A percentile compares a stretch with the other conserved stretches of the same genome.
Evolutionary conservation across 2,113 vertebrate genomes (phyloP).

Genomic region (Heptranchias perlo): DNA sequence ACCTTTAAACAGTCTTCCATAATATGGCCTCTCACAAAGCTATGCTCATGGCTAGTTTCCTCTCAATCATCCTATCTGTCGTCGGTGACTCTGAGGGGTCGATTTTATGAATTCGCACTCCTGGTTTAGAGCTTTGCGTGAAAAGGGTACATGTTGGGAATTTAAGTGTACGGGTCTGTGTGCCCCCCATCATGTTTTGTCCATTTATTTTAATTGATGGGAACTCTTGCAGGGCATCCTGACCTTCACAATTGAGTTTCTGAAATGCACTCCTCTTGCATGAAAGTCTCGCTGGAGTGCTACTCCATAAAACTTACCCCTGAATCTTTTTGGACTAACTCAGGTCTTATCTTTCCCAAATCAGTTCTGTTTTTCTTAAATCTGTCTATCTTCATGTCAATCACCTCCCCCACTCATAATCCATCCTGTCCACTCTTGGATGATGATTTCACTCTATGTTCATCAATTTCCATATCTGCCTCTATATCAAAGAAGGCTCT

Average conservation of each 20-base stretch:
- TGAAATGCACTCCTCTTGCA: not conserved
- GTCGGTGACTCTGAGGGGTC: not conserved
- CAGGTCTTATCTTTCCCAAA: not conserved
- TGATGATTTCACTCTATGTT: too few species aligned
- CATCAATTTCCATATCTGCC: too few species aligned
- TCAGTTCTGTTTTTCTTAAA: not conserved
- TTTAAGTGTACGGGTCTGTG: not conserved
- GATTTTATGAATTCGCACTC: not conserved
- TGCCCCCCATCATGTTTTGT: not conserved
- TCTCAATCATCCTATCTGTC: not conserved
- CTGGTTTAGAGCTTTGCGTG: not conserved
- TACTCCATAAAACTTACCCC: not conserved
- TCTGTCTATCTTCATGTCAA: not conserved
- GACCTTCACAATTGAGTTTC: not conserved
- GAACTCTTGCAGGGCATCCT: not conserved
- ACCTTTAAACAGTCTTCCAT: not conserved
- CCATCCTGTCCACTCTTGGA: too few species aligned
- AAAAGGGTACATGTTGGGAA: not conserved
- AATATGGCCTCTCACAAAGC: not conserved
- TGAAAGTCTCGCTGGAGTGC: not conserved
- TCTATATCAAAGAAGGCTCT: too few species aligned
- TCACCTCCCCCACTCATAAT: too few species aligned
- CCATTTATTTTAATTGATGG: not conserved
- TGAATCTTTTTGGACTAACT: not conserved
- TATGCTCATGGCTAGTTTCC: not conserved